Evolutionary conservation across 1,140 invertebrate genomes (phyloP), one percentile per base, ranked within the genome.

Genomic region (Drosophila watanabei): DNA sequence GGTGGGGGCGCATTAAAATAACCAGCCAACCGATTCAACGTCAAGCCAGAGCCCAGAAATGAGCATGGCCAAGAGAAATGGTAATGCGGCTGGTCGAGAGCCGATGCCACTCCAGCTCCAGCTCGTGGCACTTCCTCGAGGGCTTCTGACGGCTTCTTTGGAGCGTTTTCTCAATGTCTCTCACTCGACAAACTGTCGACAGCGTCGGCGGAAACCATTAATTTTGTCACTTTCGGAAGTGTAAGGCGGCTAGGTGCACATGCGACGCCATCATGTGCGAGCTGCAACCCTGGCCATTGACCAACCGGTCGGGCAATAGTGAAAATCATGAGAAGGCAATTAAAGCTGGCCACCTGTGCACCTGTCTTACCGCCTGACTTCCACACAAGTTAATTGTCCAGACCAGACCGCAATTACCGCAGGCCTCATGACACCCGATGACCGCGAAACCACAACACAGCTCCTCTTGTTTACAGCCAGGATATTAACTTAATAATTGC

Each of bases 211-310:
- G 89, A 92, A 89, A 76, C 89, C 89, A 92, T 92, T 92, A 92
- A 92, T 92, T 92, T 92, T 91, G 89, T 92, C 89, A 89, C 89
- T 91, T 82, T 85, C 65, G 81, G 76, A 84, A 79, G 71, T 83
- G 66, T 56, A 68, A 70, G 69, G 72, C 76, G 71, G 56, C 61
- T 58, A 80, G 73, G 52, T 71, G 77, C 77, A 78, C 77, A 82
- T 73, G 69, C 70, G 68, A 51, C 61, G 59, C 51, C 56, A 58
- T 39, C 58, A 66, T 66, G 63, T 69, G 45, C 39, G 65, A 20
- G 51, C 43, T 49, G 41, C 52, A 39, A 49, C 46, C 35, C 11
- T 41, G 73, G 75, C 75, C 65, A 63, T 71, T 79, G 76, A 79
- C 76, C 63, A 71, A 70, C 30, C 39, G 62, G 33, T 51, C 32